Evolutionary conservation across 2,113 vertebrate species (phyloP).

Genomic region (Canis aureus): DNA sequence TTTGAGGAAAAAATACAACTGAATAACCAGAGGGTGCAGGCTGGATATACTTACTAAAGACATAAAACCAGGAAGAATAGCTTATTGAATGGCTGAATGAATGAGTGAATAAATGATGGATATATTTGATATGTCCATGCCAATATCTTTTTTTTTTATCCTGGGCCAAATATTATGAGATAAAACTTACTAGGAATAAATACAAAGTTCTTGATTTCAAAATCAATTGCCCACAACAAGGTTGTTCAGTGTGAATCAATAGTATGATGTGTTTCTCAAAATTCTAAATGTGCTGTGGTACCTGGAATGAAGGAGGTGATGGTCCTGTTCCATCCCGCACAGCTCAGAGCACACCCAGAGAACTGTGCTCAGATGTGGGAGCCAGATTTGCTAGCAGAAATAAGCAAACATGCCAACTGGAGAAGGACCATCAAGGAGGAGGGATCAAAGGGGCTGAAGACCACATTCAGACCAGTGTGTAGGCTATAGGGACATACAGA

Average conservation of each 20-base stretch:
- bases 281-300: background rate
- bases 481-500: background rate
- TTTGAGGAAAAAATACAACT: constrained; percentile 1
- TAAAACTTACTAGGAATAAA: background rate
- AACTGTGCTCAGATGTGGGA: background rate
- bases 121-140: background rate
- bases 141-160: background rate
- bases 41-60: background rate
- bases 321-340: too few species aligned
- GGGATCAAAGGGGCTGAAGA: background rate
- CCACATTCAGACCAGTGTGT: background rate
- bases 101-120: background rate
- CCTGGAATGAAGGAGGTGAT: background rate
- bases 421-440: background rate
- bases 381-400: background rate
- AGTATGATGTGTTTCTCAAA: background rate
- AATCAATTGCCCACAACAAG: background rate
- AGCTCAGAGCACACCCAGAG: background rate
- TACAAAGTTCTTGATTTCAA: background rate
- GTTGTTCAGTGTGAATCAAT: background rate
- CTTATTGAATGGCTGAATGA: background rate
- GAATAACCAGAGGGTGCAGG: background rate
- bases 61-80: background rate
- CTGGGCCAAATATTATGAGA: background rate
- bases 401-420: background rate